phyloP scores from a whole-genome alignment of 2,888 invertebrate species.

The Synanthedon vespiformis region DNA sequence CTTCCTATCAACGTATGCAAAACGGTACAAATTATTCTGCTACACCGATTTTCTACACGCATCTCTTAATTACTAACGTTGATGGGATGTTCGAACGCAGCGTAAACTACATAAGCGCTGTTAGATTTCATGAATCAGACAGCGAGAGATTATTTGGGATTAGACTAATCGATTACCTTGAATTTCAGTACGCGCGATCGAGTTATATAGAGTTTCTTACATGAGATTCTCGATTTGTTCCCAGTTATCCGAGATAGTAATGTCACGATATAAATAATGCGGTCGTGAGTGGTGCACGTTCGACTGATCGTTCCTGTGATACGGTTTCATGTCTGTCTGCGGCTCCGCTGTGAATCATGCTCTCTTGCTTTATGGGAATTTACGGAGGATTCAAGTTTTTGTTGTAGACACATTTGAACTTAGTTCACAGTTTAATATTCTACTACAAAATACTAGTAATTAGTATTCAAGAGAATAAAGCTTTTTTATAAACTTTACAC shows the following conservation, averaged over 20 bases:
- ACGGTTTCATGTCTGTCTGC: constrained; percentile 17
- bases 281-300: constrained; percentile 29
- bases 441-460: no score
- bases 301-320: constrained; percentile 27
- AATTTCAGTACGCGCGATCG: constrained; percentile 18
- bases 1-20: constrained; percentile 33
- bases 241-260: constrained; percentile 27
- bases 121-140: constrained; percentile 16
- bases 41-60: constrained; percentile 36
- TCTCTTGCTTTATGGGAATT: background rate
- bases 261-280: constrained; percentile 32
- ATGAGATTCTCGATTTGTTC: constrained; percentile 32
- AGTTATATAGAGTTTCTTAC: constrained; percentile 20
- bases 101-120: background rate
- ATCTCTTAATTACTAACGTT: constrained; percentile 6
- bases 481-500: no score
- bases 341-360: background rate
- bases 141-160: constrained; percentile 22
- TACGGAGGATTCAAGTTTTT: background rate
- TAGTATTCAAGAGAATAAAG: no score
- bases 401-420: no score
- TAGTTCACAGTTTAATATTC: no score
- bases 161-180: constrained; percentile 31
- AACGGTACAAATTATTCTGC: constrained; percentile 34
- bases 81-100: background rate